Conservation (phyloP, 2,113 vertebrate genomes). For the Phasianus colchicus region DNA sequence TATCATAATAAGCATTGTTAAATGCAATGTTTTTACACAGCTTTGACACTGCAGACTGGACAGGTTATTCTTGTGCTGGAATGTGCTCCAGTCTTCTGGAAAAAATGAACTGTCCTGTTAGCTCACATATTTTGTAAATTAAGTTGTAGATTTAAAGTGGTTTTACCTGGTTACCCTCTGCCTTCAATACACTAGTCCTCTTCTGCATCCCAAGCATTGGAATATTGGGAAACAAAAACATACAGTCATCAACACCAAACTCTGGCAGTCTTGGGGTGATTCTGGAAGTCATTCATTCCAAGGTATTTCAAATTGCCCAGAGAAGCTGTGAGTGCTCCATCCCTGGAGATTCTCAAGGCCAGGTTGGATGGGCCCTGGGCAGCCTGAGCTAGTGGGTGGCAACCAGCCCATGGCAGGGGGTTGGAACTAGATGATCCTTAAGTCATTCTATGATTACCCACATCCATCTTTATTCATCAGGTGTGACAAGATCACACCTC, state of each 20-base stretch:
- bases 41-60: background rate
- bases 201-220: background rate
- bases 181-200: background rate
- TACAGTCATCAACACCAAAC: background rate
- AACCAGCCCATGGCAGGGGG: too few relatives aligned
- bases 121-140: background rate
- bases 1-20: background rate
- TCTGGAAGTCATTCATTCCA: background rate
- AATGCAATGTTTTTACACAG: background rate
- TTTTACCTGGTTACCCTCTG: background rate
- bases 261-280: background rate
- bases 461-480: background rate
- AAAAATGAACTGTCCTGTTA: background rate
- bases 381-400: too few relatives aligned
- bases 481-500: background rate
- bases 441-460: background rate
- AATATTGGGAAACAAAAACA: rapidly evolving
- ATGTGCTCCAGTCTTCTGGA: background rate
- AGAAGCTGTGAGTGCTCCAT: too few relatives aligned
- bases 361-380: too few relatives aligned
- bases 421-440: too few relatives aligned
- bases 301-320: background rate
- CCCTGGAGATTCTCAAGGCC: too few relatives aligned
- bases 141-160: background rate
- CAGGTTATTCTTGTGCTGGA: background rate